phyloP scores from a whole-genome alignment of 2,888 invertebrate genomes.

The Nephrotoma flavescens region DNA sequence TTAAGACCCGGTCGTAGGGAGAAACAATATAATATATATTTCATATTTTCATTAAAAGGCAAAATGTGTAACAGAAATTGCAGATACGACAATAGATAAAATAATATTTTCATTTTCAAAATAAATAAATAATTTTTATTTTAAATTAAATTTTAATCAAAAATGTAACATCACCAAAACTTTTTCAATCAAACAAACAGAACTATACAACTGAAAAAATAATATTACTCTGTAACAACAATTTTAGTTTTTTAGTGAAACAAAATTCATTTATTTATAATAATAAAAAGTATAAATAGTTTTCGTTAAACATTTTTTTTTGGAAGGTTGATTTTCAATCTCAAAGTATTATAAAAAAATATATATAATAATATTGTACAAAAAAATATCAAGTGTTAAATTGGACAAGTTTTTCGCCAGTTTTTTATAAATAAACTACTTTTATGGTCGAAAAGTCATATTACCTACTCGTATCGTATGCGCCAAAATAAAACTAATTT shows the following conservation, averaged over 20 bases:
- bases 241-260: neutral
- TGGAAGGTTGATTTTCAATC: neutral
- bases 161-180: neutral
- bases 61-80: neutral
- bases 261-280: neutral
- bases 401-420: neutral
- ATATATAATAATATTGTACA: neutral
- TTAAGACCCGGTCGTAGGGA: too few species aligned
- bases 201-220: neutral
- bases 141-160: neutral
- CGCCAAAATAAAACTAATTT: too few species aligned
- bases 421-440: neutral
- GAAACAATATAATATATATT: too few species aligned
- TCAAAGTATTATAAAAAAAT: neutral
- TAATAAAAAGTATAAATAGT: neutral
- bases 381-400: neutral
- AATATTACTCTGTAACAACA: neutral
- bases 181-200: neutral
- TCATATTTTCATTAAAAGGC: neutral
- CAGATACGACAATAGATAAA: neutral
- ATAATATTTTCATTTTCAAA: neutral
- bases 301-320: neutral
- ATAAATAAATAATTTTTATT: neutral
- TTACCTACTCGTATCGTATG: too few species aligned
- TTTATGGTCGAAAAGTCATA: too few species aligned